Evolutionary conservation across 2,888 invertebrate species (phyloP), one percentile per base, ranked within the genome.

Genomic region (Elysia crispata): DNA sequence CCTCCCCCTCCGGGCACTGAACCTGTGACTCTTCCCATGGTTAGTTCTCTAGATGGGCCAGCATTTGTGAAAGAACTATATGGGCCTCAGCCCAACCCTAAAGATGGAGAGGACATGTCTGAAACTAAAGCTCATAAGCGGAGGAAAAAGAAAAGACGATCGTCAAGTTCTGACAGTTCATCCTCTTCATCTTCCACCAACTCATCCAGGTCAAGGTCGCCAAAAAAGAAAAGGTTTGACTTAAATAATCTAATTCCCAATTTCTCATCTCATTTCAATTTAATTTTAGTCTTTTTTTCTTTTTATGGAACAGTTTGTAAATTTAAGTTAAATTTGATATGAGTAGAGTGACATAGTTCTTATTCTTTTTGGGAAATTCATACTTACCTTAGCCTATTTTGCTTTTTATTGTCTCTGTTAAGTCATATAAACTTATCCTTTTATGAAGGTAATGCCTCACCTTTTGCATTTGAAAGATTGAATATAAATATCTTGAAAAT

Each of bases 1-100:
- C 90, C 89, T n/a, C 89, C 88, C 70, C 89, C 89, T 28, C 90
- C 89, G 8, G 89, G 89, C 18, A 84, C 87, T 8, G 89, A 90
- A 80, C 89, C 89, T 6, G 89, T 89, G 13, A 86, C 86, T 60
- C 66, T 75, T 1, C 79, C 79, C n/a, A 67, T 60, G 0, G 73
- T 73, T 6, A 67, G 60, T 23, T 67, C 79, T 20, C 69, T 79
- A 8, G 67, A 75, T 75, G 80, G 80, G 18, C 80, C 28, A 23
- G 70, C 69, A 30, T 76, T 76, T 54, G 76, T 76, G 25, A 70
- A 80, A 0, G 69, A 76, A 70, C 67, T 81, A 49, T 74, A 74
- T 23, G 67, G 82, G 76, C 86, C 86, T 31, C 87, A 87, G 23
- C 87, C 86, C 15, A 85, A 85, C 62, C 62, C 75, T 23, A 80